Evolutionary conservation across 2,888 invertebrate species (phyloP), one percentile per base, ranked within the genome.

Genomic region (Nematopogon swammerdamellus): DNA sequence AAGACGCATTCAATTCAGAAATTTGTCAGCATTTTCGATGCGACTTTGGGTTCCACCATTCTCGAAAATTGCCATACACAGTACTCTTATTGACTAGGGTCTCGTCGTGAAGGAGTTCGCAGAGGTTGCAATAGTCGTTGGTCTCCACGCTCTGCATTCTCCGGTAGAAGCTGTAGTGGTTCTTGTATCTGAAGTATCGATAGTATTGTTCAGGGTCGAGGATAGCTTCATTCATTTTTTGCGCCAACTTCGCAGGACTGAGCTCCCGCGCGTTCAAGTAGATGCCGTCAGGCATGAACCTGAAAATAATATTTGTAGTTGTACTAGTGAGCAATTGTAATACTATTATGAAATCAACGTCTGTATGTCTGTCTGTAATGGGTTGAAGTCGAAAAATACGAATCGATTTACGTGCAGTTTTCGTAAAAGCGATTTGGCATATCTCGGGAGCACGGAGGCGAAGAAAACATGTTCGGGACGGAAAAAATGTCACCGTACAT

Each of bases 111-210:
- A 65, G 44, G 52, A 64, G 56, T 2, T 59, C 61, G 53, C 75
- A 75, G 42, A 74, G 64, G 1, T 56, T 57, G 52, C 74, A 75
- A 47, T 70, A 66, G 29, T 67, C 66, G 25, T 71, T 68, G 0
- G 66, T 64, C 0, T 63, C 61, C 1, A 67, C 61, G 11, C 54
- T 59, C 42, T 63, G 59, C 36, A 64, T 55, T 5, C 60, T 62
- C 14, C 57, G 57, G 29, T 66, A 63, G 51, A 61, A 63, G 0
- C 61, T 59, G 51, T 72, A 73, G 52, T 70, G 58, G 2, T 62
- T 64, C 46, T 61, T 63, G 73, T 72, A 74, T 49, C 62, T 58
- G 53, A 74, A 74, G 54, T 60, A 72, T 10, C 59, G 55, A 29
- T 61, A 51, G 52, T 71, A 74, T 17, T 52, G 36, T 11, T 57